Evolutionary conservation across 1,140 invertebrate species (phyloP).

Genomic region (Mactra quadrangularis): DNA sequence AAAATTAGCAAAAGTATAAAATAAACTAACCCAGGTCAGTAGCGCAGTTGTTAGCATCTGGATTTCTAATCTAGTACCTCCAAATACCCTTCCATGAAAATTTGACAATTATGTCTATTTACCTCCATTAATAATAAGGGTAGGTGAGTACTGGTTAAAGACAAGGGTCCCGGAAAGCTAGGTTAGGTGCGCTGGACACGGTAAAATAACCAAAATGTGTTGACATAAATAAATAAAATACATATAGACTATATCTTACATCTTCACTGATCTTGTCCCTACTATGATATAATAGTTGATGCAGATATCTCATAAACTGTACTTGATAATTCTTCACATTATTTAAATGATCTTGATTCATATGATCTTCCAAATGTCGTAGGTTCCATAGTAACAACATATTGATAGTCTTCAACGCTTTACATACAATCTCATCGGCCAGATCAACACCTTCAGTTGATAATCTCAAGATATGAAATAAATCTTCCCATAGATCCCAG

Average conservation of each 20-base stretch:
- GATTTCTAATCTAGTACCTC: too few relatives aligned
- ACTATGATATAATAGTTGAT: constrained; percentile 84
- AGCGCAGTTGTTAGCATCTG: too few relatives aligned
- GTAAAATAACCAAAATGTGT: too few relatives aligned
- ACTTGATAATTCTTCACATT: constrained; percentile 74
- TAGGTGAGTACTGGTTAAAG: too few relatives aligned
- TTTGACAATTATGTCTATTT: too few relatives aligned
- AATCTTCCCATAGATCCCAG: constrained; percentile 94
- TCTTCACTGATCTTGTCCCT: constrained; percentile 50
- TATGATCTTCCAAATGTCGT: constrained; percentile 90
- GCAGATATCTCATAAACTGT: constrained; percentile 88
- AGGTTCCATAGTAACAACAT: constrained; percentile 96
- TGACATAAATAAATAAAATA: too few relatives aligned
- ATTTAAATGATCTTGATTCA: constrained; percentile 71
- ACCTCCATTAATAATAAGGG: too few relatives aligned
- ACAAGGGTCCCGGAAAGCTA: too few relatives aligned
- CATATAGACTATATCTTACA: constrained; percentile 42
- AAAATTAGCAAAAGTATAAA: too few relatives aligned
- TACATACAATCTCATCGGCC: constrained; percentile 91
- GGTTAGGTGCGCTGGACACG: too few relatives aligned
- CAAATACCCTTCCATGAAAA: too few relatives aligned
- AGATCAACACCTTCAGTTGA: constrained; percentile 85
- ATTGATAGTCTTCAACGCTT: constrained; percentile 94
- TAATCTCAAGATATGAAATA: constrained; percentile 91
- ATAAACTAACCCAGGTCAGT: too few relatives aligned